Conservation (phyloP, 2,888 invertebrate genomes). For the Mesoligia furuncula region DNA sequence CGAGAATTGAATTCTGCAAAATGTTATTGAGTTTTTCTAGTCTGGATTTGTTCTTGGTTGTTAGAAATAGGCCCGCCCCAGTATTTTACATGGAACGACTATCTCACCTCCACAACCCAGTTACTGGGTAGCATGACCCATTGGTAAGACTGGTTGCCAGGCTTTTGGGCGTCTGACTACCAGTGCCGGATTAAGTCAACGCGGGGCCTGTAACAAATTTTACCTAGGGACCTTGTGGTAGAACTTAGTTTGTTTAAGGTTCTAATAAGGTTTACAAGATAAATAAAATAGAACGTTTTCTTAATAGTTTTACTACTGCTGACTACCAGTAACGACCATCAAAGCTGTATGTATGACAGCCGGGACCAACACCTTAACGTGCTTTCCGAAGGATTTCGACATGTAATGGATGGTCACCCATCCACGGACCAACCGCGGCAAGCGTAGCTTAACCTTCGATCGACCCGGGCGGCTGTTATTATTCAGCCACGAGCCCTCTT, state of each 20-base stretch:
- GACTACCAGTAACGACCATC: background rate
- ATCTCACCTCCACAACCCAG: background rate
- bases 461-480: background rate
- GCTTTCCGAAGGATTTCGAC: background rate
- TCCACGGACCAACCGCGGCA: background rate
- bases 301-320: no score
- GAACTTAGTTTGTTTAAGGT: no score
- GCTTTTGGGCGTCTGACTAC: background rate
- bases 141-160: background rate
- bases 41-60: background rate
- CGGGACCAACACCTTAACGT: background rate
- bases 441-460: background rate
- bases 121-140: background rate
- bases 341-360: background rate
- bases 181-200: no score
- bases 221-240: no score
- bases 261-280: no score
- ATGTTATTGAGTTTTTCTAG: background rate
- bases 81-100: background rate
- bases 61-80: background rate
- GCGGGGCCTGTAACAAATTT: no score
- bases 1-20: background rate
- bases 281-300: no score
- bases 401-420: background rate
- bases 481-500: background rate